These are phyloP conservation scores for Genyomyrus donnyi DNA, from an alignment of 2,113 vertebrate genomes.

Conservation along the genomic window DNA sequence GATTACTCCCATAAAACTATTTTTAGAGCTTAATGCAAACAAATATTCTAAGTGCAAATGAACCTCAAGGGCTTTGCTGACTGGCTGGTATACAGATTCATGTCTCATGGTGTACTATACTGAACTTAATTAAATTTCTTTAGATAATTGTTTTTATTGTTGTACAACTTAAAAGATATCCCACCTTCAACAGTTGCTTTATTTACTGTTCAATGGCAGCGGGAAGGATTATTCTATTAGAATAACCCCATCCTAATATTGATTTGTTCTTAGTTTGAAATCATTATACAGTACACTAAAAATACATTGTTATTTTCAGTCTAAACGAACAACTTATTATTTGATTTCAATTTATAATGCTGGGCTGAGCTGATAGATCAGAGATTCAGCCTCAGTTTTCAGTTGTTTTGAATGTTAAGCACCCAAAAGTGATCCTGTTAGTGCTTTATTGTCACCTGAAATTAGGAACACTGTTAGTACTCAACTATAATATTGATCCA, in stretches of 20 bases:
- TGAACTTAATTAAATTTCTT: background rate
- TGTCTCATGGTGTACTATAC: background rate
- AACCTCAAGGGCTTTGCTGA: background rate
- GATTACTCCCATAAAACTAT: background rate
- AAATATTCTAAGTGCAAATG: background rate
- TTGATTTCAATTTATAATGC: background rate
- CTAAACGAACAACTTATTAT: background rate
- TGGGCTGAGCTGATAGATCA: background rate
- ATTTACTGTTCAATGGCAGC: background rate
- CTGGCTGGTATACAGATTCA: background rate
- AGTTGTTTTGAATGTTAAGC: background rate
- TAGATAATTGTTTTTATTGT: background rate
- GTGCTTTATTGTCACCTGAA: background rate
- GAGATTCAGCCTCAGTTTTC: background rate
- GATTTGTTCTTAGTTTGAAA: background rate
- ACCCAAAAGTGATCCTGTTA: background rate
- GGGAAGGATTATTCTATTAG: background rate
- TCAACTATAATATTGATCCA: background rate
- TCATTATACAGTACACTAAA: background rate
- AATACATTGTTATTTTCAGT: background rate
- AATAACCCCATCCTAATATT: background rate
- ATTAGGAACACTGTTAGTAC: background rate
- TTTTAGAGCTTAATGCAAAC: background rate
- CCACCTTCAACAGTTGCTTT: background rate
- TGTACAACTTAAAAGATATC: background rate